Conservation (phyloP, 2,888 invertebrate species). For the Diarsia rubi region DNA sequence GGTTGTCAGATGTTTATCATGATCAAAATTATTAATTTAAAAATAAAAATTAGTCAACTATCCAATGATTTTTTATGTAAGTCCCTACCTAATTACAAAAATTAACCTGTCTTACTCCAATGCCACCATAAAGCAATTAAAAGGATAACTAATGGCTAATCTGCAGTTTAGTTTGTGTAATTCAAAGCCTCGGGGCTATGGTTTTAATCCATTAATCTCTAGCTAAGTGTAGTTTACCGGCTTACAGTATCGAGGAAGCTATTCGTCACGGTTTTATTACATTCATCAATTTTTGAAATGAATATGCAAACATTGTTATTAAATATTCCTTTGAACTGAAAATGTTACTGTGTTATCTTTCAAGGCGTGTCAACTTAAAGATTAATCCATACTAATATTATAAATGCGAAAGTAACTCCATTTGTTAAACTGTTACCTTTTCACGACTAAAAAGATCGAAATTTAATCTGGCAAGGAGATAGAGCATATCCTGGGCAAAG, state of each 20-base stretch:
- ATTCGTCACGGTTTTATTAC: conserved; percentile 26
- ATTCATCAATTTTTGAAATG: conserved; percentile 23
- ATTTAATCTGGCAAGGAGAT: too few species aligned
- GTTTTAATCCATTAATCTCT: conserved; percentile 48
- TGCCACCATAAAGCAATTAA: conserved; percentile 34
- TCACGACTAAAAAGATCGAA: too few species aligned
- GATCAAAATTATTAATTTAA: too few species aligned
- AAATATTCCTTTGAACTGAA: background rate
- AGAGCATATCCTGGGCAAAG: too few species aligned
- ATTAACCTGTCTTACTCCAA: conserved; percentile 2
- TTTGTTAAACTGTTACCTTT: too few species aligned
- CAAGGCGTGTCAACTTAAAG: background rate
- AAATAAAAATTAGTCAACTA: background rate
- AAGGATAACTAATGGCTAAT: conserved; percentile 36
- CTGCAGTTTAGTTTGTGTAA: conserved; percentile 20
- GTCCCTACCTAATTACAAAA: background rate
- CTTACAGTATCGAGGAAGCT: conserved; percentile 31
- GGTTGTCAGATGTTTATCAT: too few species aligned
- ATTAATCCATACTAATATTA: too few species aligned
- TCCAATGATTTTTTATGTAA: background rate
- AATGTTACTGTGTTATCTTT: background rate
- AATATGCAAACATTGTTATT: conserved; percentile 2
- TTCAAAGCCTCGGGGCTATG: conserved; percentile 20
- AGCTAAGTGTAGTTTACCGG: conserved; percentile 27
- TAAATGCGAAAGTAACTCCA: too few species aligned